Conservation (phyloP, 2,888 invertebrate genomes). For the Augochlorella aurata region DNA sequence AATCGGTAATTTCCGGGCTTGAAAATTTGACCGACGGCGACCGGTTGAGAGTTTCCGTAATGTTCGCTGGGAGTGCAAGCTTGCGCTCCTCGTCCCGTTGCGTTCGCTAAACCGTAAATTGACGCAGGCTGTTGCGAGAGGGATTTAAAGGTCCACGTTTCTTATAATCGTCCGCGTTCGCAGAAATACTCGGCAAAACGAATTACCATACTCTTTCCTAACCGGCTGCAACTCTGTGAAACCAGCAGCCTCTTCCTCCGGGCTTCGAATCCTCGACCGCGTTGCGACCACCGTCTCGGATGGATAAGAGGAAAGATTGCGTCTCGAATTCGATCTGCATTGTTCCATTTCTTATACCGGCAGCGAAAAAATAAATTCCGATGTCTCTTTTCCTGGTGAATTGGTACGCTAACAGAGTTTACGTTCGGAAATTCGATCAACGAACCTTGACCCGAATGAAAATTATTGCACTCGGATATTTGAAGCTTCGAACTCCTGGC, state of each 20-base stretch:
- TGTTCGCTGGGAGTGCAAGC: not conserved
- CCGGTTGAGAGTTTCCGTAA: too few relatives aligned
- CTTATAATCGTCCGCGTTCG: conserved; percentile 65
- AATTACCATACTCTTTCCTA: conserved; percentile 63
- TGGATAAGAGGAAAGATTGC: conserved; percentile 9
- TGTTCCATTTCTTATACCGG: not conserved
- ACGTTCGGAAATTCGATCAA: not conserved
- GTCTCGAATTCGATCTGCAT: not conserved
- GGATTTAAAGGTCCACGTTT: conserved; percentile 70
- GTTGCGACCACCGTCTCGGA: conserved; percentile 5
- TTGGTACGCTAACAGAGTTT: not conserved
- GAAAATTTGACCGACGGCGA: too few relatives aligned
- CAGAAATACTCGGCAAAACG: conserved; percentile 47
- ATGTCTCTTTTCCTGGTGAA: not conserved
- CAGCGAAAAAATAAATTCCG: not conserved
- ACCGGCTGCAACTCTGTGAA: conserved; percentile 15
- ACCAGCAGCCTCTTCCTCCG: conserved; percentile 1
- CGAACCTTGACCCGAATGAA: not conserved
- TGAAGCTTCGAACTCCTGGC: not conserved
- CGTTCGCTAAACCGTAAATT: conserved; percentile 68
- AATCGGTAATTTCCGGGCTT: too few relatives aligned
- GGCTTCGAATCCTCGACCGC: conserved; percentile 7
- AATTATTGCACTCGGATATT: not conserved
- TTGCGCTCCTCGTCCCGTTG: conserved; percentile 69
- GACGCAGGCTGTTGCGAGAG: conserved; percentile 66